These are phyloP conservation scores for Phasianus colchicus DNA, from an alignment of 2,113 vertebrate genomes.

Conservation along the genomic window DNA sequence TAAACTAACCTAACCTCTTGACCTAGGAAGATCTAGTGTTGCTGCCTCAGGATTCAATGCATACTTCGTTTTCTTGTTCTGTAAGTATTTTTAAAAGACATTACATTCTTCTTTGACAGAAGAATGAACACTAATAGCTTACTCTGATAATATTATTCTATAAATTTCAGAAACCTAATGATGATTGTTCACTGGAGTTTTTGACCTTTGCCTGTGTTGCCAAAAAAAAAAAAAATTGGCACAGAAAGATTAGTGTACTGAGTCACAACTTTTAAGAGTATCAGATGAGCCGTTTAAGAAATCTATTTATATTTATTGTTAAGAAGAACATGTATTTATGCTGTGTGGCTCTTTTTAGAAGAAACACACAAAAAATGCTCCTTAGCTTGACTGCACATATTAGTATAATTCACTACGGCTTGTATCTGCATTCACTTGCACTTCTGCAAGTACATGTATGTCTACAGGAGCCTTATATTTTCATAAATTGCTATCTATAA, in stretches of 20 bases:
- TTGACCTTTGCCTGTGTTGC: background rate
- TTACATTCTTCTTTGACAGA: background rate
- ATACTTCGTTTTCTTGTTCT: background rate
- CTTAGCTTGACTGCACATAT: background rate
- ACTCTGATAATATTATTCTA: background rate
- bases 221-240: background rate
- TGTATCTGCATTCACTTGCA: background rate
- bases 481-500: background rate
- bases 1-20: background rate
- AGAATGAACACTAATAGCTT: background rate
- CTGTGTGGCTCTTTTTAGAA: background rate
- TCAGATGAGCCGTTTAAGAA: background rate
- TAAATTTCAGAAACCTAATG: background rate
- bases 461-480: background rate
- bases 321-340: background rate
- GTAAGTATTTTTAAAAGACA: background rate
- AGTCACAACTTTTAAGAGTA: background rate
- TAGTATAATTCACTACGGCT: background rate
- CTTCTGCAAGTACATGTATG: background rate
- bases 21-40: background rate
- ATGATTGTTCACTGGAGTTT: background rate
- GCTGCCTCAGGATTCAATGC: background rate
- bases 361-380: background rate
- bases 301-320: background rate
- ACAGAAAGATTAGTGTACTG: background rate